Base-by-base conservation (phyloP, 2,113 vertebrate species). In the Eretmochelys imbricata region DNA sequence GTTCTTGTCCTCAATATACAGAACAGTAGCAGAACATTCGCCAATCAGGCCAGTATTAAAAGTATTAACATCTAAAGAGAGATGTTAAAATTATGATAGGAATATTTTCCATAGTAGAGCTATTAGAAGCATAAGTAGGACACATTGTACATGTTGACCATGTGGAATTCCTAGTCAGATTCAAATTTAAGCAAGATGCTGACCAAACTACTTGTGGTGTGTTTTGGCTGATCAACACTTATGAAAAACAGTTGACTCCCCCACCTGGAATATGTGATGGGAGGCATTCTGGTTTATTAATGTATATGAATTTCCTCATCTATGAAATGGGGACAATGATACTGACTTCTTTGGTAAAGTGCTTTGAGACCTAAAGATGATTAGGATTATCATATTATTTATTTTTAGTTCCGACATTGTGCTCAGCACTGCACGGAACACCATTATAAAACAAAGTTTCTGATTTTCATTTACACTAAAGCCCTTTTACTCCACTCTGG, bases 391-490 rank as follows among this genome's bases (percentile, higher is more conserved):
- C 11, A 27, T 46, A 46, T 24, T 42, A 46, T 46, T 8, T 72
- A 38, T 20, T 72, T 46, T 54, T 54, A 86, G 25, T 14, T 19
- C 69, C 5, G 31, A 31, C 35, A 38, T 11, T 53, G 24, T 75
- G 49, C 31, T 87, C 22, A 31, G 51, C 27, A 57, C 11, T n/a
- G 17, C 19, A 38, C 19, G 10, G 35, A 8, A 72, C n/a, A 46
- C 22, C 85, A 91, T 80, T 12, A 31, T 82, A 25, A 83, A 31
- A 31, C 51, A 0, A 0, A 69, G 1, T 38, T 38, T 1, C 2
- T 16, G 80, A 78, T 55, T 14, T n/a, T 76, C 80, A 57, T 59
- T 53, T 42, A n/a, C 24, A 65, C 14, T 53, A 29, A 49, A 12
- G 55, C 25, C 1, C 82, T 85, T 90, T 91, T 75, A 82, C 16